Evolutionary conservation across 2,888 invertebrate genomes (phyloP), one percentile per base, ranked within the genome.

Genomic region (Sphecodes monilicornis): DNA sequence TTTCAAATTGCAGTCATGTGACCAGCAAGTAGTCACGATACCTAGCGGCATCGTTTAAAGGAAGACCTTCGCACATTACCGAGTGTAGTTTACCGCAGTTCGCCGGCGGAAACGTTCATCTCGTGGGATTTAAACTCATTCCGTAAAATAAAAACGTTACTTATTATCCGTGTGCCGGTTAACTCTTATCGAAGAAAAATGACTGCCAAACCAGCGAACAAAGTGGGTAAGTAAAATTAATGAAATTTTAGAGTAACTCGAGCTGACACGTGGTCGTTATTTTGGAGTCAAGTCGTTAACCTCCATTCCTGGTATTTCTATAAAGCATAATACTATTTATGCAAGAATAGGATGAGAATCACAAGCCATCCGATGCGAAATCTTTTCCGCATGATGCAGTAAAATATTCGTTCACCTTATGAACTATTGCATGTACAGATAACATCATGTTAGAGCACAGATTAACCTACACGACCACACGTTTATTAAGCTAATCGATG

Each of bases 181-280:
- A 11, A 39, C 32, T 18, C 1, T 50, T 1, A 32, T 22, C 18
- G 1, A 60, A 16, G 8, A 80, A 11, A 60, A 36, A 90, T 89
- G 89, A 79, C 88, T 29, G 70, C 93, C 39, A 96, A 95, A 90
- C 95, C 95, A 74, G 88, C 94, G 43, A 95, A 94, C 89, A 96
- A 96, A 96, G 95, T 96, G 90, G 96, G 96, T 96, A 92, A 95
- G 96, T 95, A 6, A 36, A 41, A 39, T 32, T 10, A 50, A 54
- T 46, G 0, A 64, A n/a, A 29, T 54, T 76, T 71, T 10, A 6
- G 26, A 70, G 10, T 41, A 4, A 43, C 13, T 0, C 32, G 36
- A 69, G 2, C 36, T 57, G 18, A 75, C 78, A 87, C 79, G 86
- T 88, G 82, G 75, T 85, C 71, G 26, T 32, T 77, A 41, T 76